phyloP scores from a whole-genome alignment of 2,888 invertebrate genomes.

The Diarsia dahlii region DNA sequence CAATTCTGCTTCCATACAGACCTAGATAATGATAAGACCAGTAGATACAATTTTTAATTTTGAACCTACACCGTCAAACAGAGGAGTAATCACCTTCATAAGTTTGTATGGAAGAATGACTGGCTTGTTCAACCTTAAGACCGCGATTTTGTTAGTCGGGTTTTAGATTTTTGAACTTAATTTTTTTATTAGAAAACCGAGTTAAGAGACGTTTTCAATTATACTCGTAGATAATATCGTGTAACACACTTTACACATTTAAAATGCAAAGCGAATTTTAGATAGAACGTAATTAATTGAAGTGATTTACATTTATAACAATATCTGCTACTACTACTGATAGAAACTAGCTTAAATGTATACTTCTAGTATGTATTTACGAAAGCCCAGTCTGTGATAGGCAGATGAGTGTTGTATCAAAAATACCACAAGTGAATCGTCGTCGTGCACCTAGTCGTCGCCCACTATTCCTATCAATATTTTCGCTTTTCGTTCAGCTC shows the following conservation, averaged over 20 bases:
- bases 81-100: no score
- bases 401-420: constrained; percentile 24
- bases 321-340: not conserved
- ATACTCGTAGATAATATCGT: not conserved
- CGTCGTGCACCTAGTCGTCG: constrained; percentile 1
- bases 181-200: constrained; percentile 10
- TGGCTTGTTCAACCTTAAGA: no score
- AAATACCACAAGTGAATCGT: constrained; percentile 28
- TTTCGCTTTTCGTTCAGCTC: constrained; percentile 11
- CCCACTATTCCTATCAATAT: constrained; percentile 28
- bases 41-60: no score
- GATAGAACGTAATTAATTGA: not conserved
- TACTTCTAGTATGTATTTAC: constrained; percentile 6
- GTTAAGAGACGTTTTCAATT: not conserved
- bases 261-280: not conserved
- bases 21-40: no score
- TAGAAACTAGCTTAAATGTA: not conserved
- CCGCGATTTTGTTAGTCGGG: no score
- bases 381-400: constrained; percentile 1
- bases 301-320: not conserved
- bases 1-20: no score
- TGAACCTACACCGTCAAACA: no score
- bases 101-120: no score
- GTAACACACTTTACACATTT: not conserved
- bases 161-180: no score